Evolutionary conservation across 1,140 invertebrate genomes (phyloP).

Genomic region (Heliconius himera): DNA sequence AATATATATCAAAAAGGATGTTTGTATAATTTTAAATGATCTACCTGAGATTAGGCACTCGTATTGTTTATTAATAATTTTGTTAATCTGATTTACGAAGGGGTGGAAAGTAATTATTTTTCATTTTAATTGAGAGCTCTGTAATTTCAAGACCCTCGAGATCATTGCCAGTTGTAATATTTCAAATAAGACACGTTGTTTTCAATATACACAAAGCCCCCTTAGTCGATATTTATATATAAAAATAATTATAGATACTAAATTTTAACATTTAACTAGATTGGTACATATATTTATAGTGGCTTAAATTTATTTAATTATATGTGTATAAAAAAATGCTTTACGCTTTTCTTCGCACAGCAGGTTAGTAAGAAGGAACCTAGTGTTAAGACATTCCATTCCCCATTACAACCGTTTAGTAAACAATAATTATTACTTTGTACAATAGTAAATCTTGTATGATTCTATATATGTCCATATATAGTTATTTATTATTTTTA

Average conservation of each 20-base stretch:
- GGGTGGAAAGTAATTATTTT: slow-evolving; percentile 77
- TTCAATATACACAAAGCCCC: slow-evolving; percentile 15
- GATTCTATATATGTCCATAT: no score
- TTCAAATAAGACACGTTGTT: slow-evolving; percentile 30
- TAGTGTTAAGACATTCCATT: no score
- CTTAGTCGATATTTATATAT: background rate
- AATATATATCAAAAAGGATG: background rate
- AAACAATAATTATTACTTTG: no score
- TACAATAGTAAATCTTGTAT: no score
- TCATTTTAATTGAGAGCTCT: slow-evolving; percentile 78
- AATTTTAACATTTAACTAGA: background rate
- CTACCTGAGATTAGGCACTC: slow-evolving; percentile 12
- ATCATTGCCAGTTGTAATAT: slow-evolving; percentile 37
- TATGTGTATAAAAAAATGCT: no score
- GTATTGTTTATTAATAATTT: slow-evolving; percentile 43
- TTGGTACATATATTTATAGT: background rate
- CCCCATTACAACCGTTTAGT: no score
- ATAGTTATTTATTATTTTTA: no score
- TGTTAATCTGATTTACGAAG: slow-evolving; percentile 68
- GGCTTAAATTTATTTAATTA: no score
- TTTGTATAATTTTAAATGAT: slow-evolving; percentile 11
- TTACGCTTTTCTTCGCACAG: no score
- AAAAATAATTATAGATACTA: background rate
- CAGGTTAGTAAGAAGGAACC: no score
- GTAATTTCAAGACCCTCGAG: slow-evolving; percentile 70